Evolutionary conservation across 2,113 vertebrate species (phyloP), one percentile per base, ranked within the genome.

Genomic region (Galbula dea): DNA sequence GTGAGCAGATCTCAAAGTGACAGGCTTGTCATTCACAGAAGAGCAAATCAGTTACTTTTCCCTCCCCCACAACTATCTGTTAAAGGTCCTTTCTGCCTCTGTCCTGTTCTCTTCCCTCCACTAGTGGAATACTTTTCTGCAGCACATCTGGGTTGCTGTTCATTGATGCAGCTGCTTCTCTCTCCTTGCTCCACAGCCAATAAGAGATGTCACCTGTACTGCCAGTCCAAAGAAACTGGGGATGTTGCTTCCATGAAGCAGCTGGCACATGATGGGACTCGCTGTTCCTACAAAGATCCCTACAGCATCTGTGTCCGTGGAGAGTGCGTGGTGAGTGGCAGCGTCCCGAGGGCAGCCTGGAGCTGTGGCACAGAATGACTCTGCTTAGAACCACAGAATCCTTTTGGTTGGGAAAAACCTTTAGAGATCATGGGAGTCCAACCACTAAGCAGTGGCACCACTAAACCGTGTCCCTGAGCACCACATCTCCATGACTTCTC

Each of bases 231-330:
- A 91, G 98, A 99, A 93, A 98, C 98, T 0, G 98, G 98, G 17
- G 98, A 98, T 0, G 97, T 98, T 49, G 98, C 97, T 3, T 99
- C 98, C 29, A 98, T 99, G 99, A 99, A 99, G 41, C 98, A 99
- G 79, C 97, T 99, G 82, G 98, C 98, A 16, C 99, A 99, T 3
- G 99, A 99, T 3, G 99, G 99, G 15, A 99, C 99, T 0, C 98
- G 97, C 45, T 99, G 99, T 58, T 99, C 99, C 26, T 99, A 99
- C 91, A 99, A 98, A 92, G 99, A 99, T 32, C 98, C 98, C 0
- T 99, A 99, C 93, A 99, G 99, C 95, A 98, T 99, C 46, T 99
- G 99, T 27, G 98, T 99, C 57, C 98, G 99, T 3, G 99, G 99
- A 27, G 99, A 99, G 45, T 99, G 99, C 34, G 98, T 99, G 98